Evolutionary conservation across 92 coral and sea anemone genomes (phyloP).

Genomic region (Nematostella vectensis): DNA sequence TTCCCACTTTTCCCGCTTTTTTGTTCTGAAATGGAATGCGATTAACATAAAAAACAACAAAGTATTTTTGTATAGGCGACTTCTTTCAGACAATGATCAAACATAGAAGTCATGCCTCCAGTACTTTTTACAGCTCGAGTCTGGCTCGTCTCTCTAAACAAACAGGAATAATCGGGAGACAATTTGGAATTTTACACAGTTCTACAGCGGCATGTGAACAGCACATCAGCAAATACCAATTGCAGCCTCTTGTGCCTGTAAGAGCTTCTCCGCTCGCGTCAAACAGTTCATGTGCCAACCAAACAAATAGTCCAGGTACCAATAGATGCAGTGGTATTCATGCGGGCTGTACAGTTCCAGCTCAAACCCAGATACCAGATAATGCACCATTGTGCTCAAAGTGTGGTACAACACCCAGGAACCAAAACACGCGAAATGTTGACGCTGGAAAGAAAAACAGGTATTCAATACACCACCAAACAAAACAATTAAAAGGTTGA

Average conservation of each 20-base stretch:
- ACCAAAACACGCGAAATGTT: constrained; percentile 98
- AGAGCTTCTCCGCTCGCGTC: constrained; percentile 83
- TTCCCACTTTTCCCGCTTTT: constrained; percentile 97
- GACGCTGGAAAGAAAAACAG: constrained; percentile 47
- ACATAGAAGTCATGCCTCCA: too few species aligned
- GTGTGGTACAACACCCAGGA: constrained; percentile 98
- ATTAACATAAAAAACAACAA: too few species aligned
- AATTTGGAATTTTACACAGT: too few species aligned
- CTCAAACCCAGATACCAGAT: constrained; percentile 84
- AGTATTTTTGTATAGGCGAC: too few species aligned
- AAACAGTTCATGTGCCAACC: constrained; percentile 98
- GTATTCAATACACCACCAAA: too few species aligned
- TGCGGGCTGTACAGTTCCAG: constrained; percentile 85
- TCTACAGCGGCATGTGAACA: too few species aligned
- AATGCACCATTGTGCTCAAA: constrained; percentile 91
- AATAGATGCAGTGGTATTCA: constrained; percentile 92
- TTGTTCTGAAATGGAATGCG: constrained; percentile 69
- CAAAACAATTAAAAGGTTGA: not conserved
- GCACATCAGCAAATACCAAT: too few species aligned
- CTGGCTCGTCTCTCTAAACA: too few species aligned
- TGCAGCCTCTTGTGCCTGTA: constrained; percentile 89
- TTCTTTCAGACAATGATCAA: too few species aligned
- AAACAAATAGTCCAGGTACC: constrained; percentile 94
- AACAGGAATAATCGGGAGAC: too few species aligned
- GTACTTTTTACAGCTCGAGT: too few species aligned